Evolutionary conservation across 1,140 invertebrate genomes (phyloP).

Genomic region (Lepidurus packardi): DNA sequence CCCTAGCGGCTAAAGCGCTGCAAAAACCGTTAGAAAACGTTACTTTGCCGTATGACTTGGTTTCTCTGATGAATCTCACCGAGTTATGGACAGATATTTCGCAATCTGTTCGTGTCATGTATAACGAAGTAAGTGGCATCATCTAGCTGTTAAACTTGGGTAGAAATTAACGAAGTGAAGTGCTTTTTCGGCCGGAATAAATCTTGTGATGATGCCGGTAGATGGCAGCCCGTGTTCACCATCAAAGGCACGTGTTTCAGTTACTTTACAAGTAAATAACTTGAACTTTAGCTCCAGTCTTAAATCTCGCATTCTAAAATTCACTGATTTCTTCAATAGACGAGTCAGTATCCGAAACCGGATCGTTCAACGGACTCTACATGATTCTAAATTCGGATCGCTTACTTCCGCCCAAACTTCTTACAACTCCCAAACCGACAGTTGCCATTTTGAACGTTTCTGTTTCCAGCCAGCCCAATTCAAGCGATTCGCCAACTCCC

Average conservation of each 20-base stretch:
- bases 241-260: conserved; percentile 27
- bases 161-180: background rate
- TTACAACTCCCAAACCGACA: background rate
- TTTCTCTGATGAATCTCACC: conserved; percentile 23
- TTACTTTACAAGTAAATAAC: conserved; percentile 20
- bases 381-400: conserved; percentile 23
- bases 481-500: background rate
- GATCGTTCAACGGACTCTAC: conserved; percentile 32
- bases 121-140: background rate
- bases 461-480: background rate
- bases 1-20: background rate
- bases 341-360: conserved; percentile 22
- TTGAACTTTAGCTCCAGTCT: background rate
- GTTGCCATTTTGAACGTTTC: background rate
- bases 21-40: background rate
- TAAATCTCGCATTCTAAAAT: background rate
- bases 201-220: conserved; percentile 21
- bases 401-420: background rate
- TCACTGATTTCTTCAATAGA: background rate
- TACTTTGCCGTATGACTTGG: conserved; percentile 15
- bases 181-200: conserved; percentile 32
- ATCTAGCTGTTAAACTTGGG: background rate
- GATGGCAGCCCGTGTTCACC: conserved; percentile 23
- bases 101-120: background rate
- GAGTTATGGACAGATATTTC: conserved; percentile 20